Evolutionary conservation across 2,888 invertebrate genomes (phyloP).

Genomic region (Hirtodrosophila histrioides): DNA sequence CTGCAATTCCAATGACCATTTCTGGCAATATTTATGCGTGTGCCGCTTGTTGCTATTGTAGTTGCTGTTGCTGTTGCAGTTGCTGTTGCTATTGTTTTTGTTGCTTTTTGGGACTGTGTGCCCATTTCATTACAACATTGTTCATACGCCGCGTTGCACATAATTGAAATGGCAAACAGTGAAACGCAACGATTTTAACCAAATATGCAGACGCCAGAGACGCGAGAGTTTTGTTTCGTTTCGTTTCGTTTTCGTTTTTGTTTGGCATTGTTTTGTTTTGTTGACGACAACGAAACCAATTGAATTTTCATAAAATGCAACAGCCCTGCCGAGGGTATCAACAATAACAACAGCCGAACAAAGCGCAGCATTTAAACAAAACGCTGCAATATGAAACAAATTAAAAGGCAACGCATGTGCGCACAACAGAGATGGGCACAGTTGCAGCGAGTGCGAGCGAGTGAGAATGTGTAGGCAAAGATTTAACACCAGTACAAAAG

Average conservation of each 20-base stretch:
- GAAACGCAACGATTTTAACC: slow-evolving; percentile 76
- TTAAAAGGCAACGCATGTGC: slow-evolving; percentile 65
- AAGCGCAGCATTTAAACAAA: slow-evolving; percentile 73
- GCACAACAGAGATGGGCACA: slow-evolving; percentile 14
- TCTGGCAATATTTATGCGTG: slow-evolving; percentile 72
- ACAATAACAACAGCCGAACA: slow-evolving; percentile 54
- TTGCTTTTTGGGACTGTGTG: slow-evolving; percentile 38
- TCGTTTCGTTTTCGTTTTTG: background rate
- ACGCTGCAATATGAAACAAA: slow-evolving; percentile 78
- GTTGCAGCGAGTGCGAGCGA: background rate
- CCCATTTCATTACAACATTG: slow-evolving; percentile 80
- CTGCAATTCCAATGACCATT: slow-evolving; percentile 62
- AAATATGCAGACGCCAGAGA: slow-evolving; percentile 58
- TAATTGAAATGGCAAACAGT: slow-evolving; percentile 80
- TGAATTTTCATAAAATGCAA: slow-evolving; percentile 75
- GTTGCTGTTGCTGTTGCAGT: slow-evolving; percentile 12
- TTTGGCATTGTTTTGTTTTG: slow-evolving; percentile 32
- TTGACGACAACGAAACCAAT: slow-evolving; percentile 67
- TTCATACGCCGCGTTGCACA: slow-evolving; percentile 80
- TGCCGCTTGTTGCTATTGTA: slow-evolving; percentile 28
- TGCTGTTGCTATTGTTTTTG: slow-evolving; percentile 15
- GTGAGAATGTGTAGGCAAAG: slow-evolving; percentile 23
- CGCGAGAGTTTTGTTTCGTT: slow-evolving; percentile 29
- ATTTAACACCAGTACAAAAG: slow-evolving; percentile 64
- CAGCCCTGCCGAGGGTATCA: slow-evolving; percentile 47